Evolutionary conservation across 2,888 invertebrate genomes (phyloP), one percentile per base, ranked within the genome.

Genomic region (Fissipunctia ypsillon): DNA sequence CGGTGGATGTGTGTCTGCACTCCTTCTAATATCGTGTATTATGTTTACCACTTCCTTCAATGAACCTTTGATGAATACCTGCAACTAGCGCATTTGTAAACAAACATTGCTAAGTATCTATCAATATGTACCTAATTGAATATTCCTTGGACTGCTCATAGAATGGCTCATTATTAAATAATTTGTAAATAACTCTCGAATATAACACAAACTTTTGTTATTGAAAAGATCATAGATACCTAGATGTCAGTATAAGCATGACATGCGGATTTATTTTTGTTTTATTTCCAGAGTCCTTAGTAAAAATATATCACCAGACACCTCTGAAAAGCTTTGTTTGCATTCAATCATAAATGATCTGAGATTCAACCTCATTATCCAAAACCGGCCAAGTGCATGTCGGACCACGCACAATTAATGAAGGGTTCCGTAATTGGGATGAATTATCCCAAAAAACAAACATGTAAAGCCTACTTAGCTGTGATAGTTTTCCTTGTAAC

Each of bases 91-190:
- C n/a, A 41, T 31, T 57, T 28, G 54, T 38, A 76, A 63, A 76
- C 41, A 67, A 45, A 52, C 57, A 52, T 67, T 57, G 3, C 41
- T 10, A n/a, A 38, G 4, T 63, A 52, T 75, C 9, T 14, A 54
- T 14, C 9, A 16, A 14, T 67, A 75, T 0, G 0, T 73, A 95
- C 96, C 95, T 87, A 96, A 88, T 90, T 96, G 96, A 71, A 96
- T 95, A 87, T 95, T 96, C 81, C 94, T 92, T 63, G 95, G 94
- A 88, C 94, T 96, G 91, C 95, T 95, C 95, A 95, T 95, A 86
- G 95, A 95, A 90, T 95, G 94, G 89, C 94, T 95, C 95, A 96
- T 96, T 63, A 43, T 72, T 66, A 19, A 43, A 61, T 80, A 66
- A 45, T 60, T 81, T 69, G 52, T 79, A 69, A 77, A 77, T 69